Conservation (phyloP, 37 sponge, comb jelly and placozoan species). For the Ianthella basta region DNA sequence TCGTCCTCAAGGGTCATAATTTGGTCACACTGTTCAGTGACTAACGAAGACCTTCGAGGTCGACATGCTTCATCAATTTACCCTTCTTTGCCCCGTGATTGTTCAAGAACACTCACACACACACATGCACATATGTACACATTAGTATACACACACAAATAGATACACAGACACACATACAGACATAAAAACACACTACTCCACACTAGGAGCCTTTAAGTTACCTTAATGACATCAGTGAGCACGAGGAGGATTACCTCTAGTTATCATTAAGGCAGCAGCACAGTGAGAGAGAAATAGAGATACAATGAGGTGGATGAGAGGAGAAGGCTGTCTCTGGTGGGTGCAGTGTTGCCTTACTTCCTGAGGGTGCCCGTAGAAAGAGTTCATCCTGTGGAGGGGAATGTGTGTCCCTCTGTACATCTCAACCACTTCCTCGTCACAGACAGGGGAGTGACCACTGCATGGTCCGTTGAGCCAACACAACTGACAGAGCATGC, state of each 20-base stretch:
- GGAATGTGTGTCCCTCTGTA: slow-evolving; percentile 88
- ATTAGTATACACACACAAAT: no score
- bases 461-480: no score
- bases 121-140: no score
- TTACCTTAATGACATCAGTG: slow-evolving; percentile 80
- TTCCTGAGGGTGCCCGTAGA: slow-evolving; percentile 8
- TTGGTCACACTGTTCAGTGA: no score
- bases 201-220: not conserved
- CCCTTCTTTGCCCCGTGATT: no score
- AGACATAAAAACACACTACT: no score
- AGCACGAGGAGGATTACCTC: slow-evolving; percentile 77
- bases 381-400: slow-evolving; percentile 65
- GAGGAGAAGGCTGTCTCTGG: not conserved
- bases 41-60: no score
- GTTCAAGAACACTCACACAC: no score
- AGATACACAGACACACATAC: no score
- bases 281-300: not conserved
- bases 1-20: no score
- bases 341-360: not conserved
- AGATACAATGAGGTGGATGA: not conserved
- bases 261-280: slow-evolving; percentile 22
- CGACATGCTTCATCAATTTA: no score
- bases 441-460: slow-evolving; percentile 61
- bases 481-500: no score
- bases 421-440: slow-evolving; percentile 59